Base-by-base conservation (phyloP, 2,888 invertebrate genomes). In the Dryobota labecula region DNA sequence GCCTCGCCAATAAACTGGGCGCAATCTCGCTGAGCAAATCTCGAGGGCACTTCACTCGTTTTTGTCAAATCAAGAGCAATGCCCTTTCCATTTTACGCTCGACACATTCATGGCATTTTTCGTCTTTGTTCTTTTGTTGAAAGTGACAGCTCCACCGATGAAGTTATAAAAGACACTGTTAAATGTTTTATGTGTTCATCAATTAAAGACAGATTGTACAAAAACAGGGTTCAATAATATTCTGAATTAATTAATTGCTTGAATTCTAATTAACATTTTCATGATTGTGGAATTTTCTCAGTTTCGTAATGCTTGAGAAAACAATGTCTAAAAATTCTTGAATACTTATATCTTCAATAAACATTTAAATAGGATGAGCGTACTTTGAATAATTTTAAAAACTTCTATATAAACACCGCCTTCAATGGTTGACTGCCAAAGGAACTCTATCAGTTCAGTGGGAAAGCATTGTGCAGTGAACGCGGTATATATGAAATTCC, bases 61-160 rank as follows among this genome's bases (percentile, higher is more conserved):
- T 90, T 91, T 91, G 90, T 90, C 89, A 90, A 92, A 90, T 90
- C 89, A 89, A 90, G 89, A 86, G 87, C 87, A 82, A 82, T 86
- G 84, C 79, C 81, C 82, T 73, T 76, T 78, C 60, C 69, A 65
- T 70, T 82, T 76, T 76, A 76, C 76, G 80, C 77, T 80, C 78
- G 70, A 80, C 81, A 83, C 82, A 85, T 85, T 87, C 85, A 84
- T 81, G 80, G 72, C 75, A 60, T 74, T 86, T 85, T 82, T 82
- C 72, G 58, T 68, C 77, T 76, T 79, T 83, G 77, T 81, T 78
- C 71, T 84, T 78, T 79, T 80, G 63, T 47, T 68, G 36, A 65
- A 77, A 77, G 54, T 66, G 49, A 47, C 58, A 54, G 53, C 27
- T 38, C 11, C 68, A 51, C 45, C 47, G 62, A 53, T 62, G 33